These are phyloP conservation scores for Tetramorium parvispinum DNA, from an alignment of 1,140 invertebrate genomes.

Conservation along the genomic window DNA sequence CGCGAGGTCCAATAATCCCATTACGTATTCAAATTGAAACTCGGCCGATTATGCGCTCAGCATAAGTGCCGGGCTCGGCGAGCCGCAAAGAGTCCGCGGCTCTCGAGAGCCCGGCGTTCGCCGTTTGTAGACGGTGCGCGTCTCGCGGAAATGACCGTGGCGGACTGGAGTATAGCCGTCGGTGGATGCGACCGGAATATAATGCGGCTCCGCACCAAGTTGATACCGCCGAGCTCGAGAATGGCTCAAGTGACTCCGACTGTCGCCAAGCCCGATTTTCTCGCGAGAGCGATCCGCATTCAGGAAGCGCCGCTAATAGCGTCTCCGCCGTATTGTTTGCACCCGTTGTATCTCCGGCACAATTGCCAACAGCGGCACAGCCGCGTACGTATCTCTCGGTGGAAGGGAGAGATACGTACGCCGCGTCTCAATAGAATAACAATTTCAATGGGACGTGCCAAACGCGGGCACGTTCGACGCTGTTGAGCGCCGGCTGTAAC, in stretches of 20 bases:
- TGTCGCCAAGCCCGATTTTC: not conserved
- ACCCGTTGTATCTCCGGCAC: slow-evolving; percentile 3
- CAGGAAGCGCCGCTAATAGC: slow-evolving; percentile 35
- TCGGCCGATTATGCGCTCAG: not conserved
- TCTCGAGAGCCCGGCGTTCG: not conserved
- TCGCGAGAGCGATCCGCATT: not conserved
- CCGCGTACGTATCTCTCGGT: not conserved
- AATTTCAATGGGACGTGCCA: not conserved
- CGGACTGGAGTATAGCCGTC: not conserved
- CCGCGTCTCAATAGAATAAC: not conserved
- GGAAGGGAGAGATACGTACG: not conserved
- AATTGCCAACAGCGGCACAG: not conserved
- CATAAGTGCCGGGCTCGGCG: slow-evolving; percentile 5
- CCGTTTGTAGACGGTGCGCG: not conserved
- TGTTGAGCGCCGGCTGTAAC: not conserved
- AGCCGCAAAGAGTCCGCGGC: not conserved
- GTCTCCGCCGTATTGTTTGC: slow-evolving; percentile 7
- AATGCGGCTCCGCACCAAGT: not conserved
- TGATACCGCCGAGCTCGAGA: slow-evolving; percentile 3
- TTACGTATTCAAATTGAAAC: slow-evolving; percentile 46
- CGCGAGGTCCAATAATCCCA: slow-evolving; percentile 17
- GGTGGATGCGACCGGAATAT: not conserved
- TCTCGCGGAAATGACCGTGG: not conserved
- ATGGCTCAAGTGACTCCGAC: not conserved
- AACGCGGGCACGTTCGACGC: not conserved